Evolutionary conservation across 1,140 invertebrate genomes (phyloP).

Genomic region (Conus betulinus): DNA sequence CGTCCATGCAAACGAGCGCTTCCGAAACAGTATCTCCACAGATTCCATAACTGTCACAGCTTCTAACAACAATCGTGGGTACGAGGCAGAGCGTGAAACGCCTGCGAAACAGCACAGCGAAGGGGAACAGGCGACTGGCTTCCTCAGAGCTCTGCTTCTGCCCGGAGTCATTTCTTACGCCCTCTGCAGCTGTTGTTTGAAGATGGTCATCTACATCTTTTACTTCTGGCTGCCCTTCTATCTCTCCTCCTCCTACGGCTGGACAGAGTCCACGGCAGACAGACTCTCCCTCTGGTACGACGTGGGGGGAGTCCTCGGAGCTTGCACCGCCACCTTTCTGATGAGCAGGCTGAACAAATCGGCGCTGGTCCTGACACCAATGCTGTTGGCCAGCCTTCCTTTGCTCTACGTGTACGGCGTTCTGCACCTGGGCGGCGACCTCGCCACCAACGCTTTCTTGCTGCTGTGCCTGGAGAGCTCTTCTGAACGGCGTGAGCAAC

Average conservation of each 20-base stretch:
- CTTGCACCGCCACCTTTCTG: constrained; percentile 24
- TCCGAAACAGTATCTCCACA: not conserved
- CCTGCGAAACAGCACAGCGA: not conserved
- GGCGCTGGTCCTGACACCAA: not conserved
- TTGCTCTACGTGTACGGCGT: constrained; percentile 12
- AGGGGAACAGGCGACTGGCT: constrained; percentile 60
- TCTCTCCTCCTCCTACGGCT: constrained; percentile 71
- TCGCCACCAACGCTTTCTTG: constrained; percentile 70
- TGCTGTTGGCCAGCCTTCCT: not conserved
- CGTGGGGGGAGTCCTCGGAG: constrained; percentile 77
- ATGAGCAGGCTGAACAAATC: not conserved
- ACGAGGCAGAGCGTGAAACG: not conserved
- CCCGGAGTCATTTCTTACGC: constrained; percentile 78
- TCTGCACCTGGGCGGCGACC: not conserved
- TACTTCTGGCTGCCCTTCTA: constrained; percentile 79
- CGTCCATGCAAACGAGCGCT: not conserved
- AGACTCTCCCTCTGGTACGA: constrained; percentile 78
- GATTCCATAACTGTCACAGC: not conserved
- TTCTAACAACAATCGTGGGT: not conserved
- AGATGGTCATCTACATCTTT: constrained; percentile 79
- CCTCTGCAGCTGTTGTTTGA: constrained; percentile 77
- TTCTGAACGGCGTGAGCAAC: constrained; percentile 77
- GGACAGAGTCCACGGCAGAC: constrained; percentile 75
- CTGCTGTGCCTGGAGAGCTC: constrained; percentile 76
- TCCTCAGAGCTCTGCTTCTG: constrained; percentile 75